Conservation (phyloP, 2,113 vertebrate species). For the Oryzias melastigma region DNA sequence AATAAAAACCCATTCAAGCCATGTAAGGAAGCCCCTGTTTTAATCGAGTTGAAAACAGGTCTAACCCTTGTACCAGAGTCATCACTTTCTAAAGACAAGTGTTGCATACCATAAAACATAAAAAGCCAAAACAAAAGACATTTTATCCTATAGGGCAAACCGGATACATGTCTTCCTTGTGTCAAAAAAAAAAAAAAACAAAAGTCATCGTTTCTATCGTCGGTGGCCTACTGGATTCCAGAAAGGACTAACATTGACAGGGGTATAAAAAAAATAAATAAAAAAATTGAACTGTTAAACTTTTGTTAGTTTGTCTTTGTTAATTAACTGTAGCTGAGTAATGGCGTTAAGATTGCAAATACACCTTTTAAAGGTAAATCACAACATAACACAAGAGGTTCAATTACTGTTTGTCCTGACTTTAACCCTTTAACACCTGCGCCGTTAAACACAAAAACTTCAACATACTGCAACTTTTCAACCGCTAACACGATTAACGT, state of each 20-base stretch:
- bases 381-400: slow-evolving; percentile 70
- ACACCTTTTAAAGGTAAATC: slow-evolving; percentile 70
- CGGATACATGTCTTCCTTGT: slow-evolving; percentile 17
- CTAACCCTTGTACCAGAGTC: slow-evolving; percentile 49
- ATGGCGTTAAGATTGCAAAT: slow-evolving; percentile 61
- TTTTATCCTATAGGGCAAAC: slow-evolving; percentile 35
- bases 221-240: slow-evolving; percentile 24
- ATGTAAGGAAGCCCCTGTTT: slow-evolving; percentile 59
- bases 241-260: slow-evolving; percentile 37
- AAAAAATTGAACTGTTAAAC: slow-evolving; percentile 1
- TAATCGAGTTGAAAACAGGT: slow-evolving; percentile 61
- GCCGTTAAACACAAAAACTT: too few relatives aligned
- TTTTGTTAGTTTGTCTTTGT: slow-evolving; percentile 36
- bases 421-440: too few relatives aligned
- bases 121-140: slow-evolving; percentile 51
- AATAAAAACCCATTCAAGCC: slow-evolving; percentile 65
- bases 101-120: slow-evolving; percentile 50
- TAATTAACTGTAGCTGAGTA: slow-evolving; percentile 43
- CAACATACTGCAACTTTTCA: too few relatives aligned
- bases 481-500: too few relatives aligned
- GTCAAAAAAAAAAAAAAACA: slow-evolving; percentile 22
- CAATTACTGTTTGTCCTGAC: slow-evolving; percentile 60
- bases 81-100: slow-evolving; percentile 52
- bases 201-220: slow-evolving; percentile 13
- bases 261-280: slow-evolving; percentile 29